These are phyloP conservation scores for Agonopterix subpropinquella DNA, from an alignment of 2,888 invertebrate species.

Conservation along the genomic window DNA sequence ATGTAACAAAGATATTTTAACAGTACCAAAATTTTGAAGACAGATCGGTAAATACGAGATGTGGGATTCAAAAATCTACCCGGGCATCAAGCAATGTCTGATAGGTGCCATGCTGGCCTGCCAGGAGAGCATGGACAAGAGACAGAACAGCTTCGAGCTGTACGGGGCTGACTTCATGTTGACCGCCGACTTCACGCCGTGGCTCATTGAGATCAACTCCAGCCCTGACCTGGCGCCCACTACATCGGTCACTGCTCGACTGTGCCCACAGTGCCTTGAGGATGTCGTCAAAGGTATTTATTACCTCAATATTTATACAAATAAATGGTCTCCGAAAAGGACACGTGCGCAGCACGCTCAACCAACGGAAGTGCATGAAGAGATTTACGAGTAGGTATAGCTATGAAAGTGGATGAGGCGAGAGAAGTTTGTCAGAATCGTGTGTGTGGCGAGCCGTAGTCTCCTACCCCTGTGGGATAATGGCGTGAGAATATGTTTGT, in stretches of 20 bases:
- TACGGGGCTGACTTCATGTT: slow-evolving; percentile 98
- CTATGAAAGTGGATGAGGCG: no score
- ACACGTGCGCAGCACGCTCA: no score
- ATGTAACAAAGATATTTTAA: slow-evolving; percentile 3
- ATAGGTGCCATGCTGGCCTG: slow-evolving; percentile 90
- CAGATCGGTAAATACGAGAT: slow-evolving; percentile 84
- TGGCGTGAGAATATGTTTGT: no score
- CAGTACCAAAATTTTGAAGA: slow-evolving; percentile 49
- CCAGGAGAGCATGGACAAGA: slow-evolving; percentile 88
- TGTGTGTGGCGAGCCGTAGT: no score
- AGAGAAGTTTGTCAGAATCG: no score
- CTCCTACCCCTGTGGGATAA: no score
- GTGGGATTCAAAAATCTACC: slow-evolving; percentile 91
- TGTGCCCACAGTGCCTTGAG: slow-evolving; percentile 92
- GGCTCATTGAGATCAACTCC: slow-evolving; percentile 96
- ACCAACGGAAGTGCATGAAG: no score
- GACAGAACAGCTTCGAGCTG: slow-evolving; percentile 90
- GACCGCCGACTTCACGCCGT: slow-evolving; percentile 89
- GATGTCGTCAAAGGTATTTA: slow-evolving; percentile 91
- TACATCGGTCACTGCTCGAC: slow-evolving; percentile 89
- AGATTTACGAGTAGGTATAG: no score
- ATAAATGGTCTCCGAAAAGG: no score
- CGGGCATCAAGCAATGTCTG: slow-evolving; percentile 87
- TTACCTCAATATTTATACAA: no score
- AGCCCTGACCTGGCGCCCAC: slow-evolving; percentile 95